phyloP scores from a whole-genome alignment of 37 sponge, comb jelly and placozoan genomes.

The Aplysina aerophoba region DNA sequence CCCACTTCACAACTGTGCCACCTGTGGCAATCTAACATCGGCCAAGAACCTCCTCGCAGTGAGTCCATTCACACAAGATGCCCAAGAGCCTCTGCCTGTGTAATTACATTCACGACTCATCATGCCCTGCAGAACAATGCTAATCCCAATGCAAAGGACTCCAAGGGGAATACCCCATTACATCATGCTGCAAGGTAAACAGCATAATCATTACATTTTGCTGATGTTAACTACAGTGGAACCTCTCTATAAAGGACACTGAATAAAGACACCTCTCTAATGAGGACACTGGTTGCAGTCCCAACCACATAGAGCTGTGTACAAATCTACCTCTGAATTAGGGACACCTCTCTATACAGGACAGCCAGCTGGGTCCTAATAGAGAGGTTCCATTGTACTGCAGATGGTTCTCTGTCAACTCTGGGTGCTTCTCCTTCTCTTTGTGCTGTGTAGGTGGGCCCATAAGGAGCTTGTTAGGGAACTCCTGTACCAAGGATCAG shows the following conservation, averaged over 20 bases:
- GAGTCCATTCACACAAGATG: background rate
- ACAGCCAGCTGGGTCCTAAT: no score
- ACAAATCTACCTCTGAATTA: no score
- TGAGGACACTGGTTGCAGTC: no score
- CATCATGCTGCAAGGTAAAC: constrained; percentile 86
- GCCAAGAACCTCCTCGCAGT: constrained; percentile 77
- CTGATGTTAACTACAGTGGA: no score
- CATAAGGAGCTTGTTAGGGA: constrained; percentile 55
- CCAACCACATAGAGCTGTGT: no score
- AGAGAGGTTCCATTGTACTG: background rate
- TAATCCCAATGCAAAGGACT: constrained; percentile 73
- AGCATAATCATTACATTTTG: no score
- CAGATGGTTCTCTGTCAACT: background rate
- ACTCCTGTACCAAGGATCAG: constrained; percentile 74
- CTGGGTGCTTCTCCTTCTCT: background rate
- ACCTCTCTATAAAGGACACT: no score
- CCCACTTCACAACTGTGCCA: constrained; percentile 91
- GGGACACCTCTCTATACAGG: no score
- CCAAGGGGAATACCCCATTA: constrained; percentile 85
- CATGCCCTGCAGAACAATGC: constrained; percentile 68
- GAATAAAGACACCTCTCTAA: no score
- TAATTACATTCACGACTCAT: background rate
- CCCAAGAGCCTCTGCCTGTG: background rate
- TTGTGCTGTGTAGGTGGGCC: constrained; percentile 52
- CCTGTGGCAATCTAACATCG: constrained; percentile 89